Conservation (phyloP, 2,888 invertebrate genomes). For the Hypolimnas misippus region DNA sequence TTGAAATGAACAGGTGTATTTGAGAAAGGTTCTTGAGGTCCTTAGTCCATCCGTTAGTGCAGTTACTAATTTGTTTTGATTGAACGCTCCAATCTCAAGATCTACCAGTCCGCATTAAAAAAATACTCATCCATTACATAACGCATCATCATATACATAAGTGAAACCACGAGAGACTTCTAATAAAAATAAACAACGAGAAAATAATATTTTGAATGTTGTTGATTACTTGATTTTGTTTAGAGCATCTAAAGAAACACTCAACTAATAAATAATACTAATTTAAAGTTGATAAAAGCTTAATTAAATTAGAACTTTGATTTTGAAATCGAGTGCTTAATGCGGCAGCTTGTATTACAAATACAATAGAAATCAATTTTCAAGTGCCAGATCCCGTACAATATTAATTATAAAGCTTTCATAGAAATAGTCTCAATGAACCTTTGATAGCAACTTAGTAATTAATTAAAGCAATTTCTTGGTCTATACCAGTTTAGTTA, state of each 20-base stretch:
- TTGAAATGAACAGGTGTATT: no score
- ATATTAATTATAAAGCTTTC: slow-evolving; percentile 16
- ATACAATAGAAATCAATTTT: slow-evolving; percentile 19
- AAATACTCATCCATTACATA: no score
- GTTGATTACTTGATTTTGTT: no score
- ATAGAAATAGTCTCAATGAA: background rate
- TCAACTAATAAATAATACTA: background rate
- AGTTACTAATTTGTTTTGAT: no score
- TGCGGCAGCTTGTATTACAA: slow-evolving; percentile 10
- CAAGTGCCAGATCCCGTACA: slow-evolving; percentile 14
- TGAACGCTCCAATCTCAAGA: no score
- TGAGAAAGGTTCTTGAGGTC: no score
- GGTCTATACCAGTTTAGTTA: background rate
- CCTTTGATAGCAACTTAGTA: slow-evolving; percentile 9
- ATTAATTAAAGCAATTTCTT: background rate
- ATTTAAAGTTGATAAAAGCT: slow-evolving; percentile 9
- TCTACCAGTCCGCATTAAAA: no score
- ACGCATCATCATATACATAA: no score
- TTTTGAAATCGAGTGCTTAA: slow-evolving; percentile 13
- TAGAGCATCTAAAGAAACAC: background rate
- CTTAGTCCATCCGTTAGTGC: no score
- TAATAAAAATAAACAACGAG: no score
- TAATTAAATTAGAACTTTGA: slow-evolving; percentile 16
- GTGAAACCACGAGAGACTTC: no score
- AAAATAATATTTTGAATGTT: no score